Evolutionary conservation across 2,888 invertebrate species (phyloP).

Genomic region (Proisotoma minuta): DNA sequence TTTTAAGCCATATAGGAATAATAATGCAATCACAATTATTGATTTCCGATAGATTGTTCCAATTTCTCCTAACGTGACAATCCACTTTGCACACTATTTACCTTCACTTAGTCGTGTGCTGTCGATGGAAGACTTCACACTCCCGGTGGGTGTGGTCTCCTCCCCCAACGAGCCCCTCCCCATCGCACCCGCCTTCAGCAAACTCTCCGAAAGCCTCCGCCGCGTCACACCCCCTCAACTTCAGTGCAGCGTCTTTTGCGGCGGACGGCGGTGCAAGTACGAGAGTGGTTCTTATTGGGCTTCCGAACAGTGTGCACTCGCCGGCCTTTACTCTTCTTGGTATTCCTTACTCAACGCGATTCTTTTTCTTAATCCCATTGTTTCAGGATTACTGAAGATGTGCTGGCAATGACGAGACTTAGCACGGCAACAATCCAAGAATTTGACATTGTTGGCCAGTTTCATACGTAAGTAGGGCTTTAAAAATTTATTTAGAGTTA

Average conservation of each 20-base stretch:
- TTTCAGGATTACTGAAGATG: slow-evolving; percentile 77
- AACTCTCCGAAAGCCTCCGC: slow-evolving; percentile 56
- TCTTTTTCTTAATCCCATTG: slow-evolving; percentile 1
- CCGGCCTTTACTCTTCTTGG: slow-evolving; percentile 81
- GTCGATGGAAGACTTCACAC: slow-evolving; percentile 44
- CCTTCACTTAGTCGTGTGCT: background rate
- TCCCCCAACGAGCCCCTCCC: slow-evolving; percentile 42
- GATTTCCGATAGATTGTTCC: slow-evolving; percentile 43
- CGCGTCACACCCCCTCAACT: slow-evolving; percentile 64
- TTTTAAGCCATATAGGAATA: no score
- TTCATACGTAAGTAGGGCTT: slow-evolving; percentile 57
- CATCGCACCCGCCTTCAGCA: slow-evolving; percentile 50
- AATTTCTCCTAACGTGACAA: slow-evolving; percentile 41
- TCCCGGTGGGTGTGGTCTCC: no score
- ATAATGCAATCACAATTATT: slow-evolving; percentile 28
- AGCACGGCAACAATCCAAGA: slow-evolving; percentile 68
- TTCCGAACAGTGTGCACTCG: slow-evolving; percentile 63
- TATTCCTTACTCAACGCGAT: slow-evolving; percentile 2
- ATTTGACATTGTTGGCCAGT: slow-evolving; percentile 72
- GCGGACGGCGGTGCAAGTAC: slow-evolving; percentile 75
- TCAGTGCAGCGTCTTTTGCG: slow-evolving; percentile 78
- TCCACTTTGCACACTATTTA: slow-evolving; percentile 2
- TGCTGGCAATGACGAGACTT: slow-evolving; percentile 83
- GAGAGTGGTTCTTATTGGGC: slow-evolving; percentile 64
- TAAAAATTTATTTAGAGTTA: no score